A percentile compares a stretch with the other conserved stretches of the same genome.
These are phyloP conservation scores for Lagodon rhomboides DNA, from an alignment of 2,797 vertebrate genomes.

Conservation along the genomic window DNA sequence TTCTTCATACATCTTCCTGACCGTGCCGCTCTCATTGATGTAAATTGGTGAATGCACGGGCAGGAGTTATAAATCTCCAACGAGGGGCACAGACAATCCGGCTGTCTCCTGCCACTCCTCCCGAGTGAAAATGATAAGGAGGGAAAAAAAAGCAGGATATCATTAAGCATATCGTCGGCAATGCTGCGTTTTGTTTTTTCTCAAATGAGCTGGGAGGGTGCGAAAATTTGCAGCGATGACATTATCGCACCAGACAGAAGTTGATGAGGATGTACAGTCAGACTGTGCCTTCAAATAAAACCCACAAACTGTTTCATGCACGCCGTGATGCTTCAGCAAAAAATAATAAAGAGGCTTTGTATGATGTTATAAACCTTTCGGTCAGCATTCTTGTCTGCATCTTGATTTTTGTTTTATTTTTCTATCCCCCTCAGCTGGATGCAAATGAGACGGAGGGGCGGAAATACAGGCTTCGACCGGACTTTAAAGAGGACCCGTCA, in stretches of 20 bases:
- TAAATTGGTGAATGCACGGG: conserved; percentile 61
- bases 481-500: conserved; percentile 92
- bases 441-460: conserved; percentile 93
- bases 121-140: conserved; percentile 44
- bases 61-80: conserved; percentile 59
- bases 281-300: conserved; percentile 34
- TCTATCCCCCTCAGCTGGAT: conserved; percentile 88
- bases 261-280: conserved; percentile 30
- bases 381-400: conserved; percentile 32
- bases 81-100: conserved; percentile 43
- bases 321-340: conserved; percentile 40
- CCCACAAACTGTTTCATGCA: conserved; percentile 12
- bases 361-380: conserved; percentile 20
- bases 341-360: conserved; percentile 21
- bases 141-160: conserved; percentile 16
- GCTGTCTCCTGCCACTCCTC: conserved; percentile 31
- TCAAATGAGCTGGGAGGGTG: conserved; percentile 23
- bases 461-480: conserved; percentile 91
- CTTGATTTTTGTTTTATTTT: conserved; percentile 19
- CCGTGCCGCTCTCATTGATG: conserved; percentile 62
- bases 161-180: conserved; percentile 32
- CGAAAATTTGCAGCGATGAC: conserved; percentile 38
- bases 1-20: conserved; percentile 51
- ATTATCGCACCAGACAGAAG: conserved; percentile 25
- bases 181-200: conserved; percentile 21